Evolutionary conservation across 2,113 vertebrate species (phyloP).

Genomic region (Peromyscus maniculatus): DNA sequence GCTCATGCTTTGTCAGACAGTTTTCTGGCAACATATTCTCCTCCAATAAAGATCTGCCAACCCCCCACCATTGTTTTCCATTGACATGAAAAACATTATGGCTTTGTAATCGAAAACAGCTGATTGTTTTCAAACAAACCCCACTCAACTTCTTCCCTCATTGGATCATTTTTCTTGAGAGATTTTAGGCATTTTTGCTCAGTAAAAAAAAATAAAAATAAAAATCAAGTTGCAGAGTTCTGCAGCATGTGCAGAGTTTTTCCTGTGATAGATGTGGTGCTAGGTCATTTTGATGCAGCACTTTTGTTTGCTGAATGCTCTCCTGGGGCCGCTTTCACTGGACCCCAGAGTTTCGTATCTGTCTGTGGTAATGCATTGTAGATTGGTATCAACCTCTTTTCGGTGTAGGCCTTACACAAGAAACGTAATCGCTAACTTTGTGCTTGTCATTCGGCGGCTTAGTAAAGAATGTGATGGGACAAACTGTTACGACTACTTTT

Average conservation of each 20-base stretch:
- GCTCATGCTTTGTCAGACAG: constrained; percentile 73
- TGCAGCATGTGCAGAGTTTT: constrained; percentile 57
- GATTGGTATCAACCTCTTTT: constrained; percentile 58
- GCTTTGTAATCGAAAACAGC: constrained; percentile 61
- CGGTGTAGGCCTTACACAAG: constrained; percentile 45
- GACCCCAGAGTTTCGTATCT: constrained; percentile 9
- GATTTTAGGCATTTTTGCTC: constrained; percentile 70
- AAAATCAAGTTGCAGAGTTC: constrained; percentile 48
- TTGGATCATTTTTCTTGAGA: constrained; percentile 68
- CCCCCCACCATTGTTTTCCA: constrained; percentile 72
- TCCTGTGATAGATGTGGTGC: constrained; percentile 64
- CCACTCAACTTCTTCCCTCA: constrained; percentile 68
- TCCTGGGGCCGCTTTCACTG: constrained; percentile 72
- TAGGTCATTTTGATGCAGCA: constrained; percentile 65
- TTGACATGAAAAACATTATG: constrained; percentile 59
- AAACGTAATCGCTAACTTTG: constrained; percentile 58
- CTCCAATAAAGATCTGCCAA: constrained; percentile 35
- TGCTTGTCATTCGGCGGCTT: constrained; percentile 63
- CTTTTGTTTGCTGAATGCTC: constrained; percentile 70
- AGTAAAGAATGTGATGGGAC: constrained; percentile 31
- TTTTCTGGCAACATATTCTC: constrained; percentile 57
- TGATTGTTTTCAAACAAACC: constrained; percentile 36
- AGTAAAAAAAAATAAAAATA: constrained; percentile 39
- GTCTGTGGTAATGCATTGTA: constrained; percentile 50
- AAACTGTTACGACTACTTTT: constrained; percentile 44